These are phyloP conservation scores for Mormyrus hasselquistii DNA, from an alignment of 2,797 vertebrate species.

Conservation along the genomic window DNA sequence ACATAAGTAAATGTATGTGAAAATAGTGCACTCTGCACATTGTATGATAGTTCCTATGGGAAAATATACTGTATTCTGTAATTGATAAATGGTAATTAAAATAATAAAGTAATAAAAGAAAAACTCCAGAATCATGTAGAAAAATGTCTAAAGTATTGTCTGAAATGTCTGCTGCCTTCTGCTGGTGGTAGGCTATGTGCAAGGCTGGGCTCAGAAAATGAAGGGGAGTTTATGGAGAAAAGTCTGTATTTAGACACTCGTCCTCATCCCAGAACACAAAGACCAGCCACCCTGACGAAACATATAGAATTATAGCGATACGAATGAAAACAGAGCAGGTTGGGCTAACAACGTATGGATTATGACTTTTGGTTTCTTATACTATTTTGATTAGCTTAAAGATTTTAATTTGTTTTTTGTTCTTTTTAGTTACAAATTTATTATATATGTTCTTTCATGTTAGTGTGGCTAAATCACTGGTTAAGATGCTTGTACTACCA, in stretches of 20 bases:
- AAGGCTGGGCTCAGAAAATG: background rate
- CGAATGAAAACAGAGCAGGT: background rate
- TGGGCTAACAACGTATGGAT: background rate
- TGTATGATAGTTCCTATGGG: background rate
- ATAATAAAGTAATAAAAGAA: background rate
- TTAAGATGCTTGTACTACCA: background rate
- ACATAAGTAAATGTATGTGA: background rate
- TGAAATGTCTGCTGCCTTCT: background rate
- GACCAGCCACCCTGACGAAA: background rate
- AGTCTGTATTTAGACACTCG: background rate
- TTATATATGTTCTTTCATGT: background rate
- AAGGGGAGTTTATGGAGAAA: background rate
- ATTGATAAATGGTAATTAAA: background rate
- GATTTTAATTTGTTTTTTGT: background rate
- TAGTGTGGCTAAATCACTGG: background rate
- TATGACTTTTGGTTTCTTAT: background rate
- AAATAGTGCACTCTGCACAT: background rate
- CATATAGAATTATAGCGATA: background rate
- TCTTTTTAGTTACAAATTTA: background rate
- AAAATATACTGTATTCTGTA: background rate
- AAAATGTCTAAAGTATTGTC: background rate
- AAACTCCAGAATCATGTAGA: background rate
- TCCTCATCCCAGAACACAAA: background rate
- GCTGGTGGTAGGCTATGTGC: background rate
- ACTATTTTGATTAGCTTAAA: background rate